Evolutionary conservation across 2,888 invertebrate species (phyloP).

Genomic region (Caenorhabditis macrosperma): DNA sequence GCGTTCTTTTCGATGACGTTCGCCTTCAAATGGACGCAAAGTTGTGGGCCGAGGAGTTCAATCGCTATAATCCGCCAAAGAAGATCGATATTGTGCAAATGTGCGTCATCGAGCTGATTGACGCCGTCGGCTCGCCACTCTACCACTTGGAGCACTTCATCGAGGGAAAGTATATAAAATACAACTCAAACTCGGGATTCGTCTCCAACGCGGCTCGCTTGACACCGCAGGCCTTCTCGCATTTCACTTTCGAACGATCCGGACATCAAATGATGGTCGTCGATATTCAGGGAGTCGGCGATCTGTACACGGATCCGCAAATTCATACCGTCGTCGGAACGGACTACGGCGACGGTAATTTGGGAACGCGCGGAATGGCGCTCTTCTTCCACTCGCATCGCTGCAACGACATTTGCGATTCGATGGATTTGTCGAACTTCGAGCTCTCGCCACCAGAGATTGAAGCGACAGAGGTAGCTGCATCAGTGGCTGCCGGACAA

Average conservation of each 20-base stretch:
- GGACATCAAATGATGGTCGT: conserved; percentile 84
- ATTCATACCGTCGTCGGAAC: conserved; percentile 83
- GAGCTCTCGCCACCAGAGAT: conserved; percentile 81
- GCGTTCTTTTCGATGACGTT: conserved; percentile 83
- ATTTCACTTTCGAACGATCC: conserved; percentile 84
- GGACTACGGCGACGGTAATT: conserved; percentile 83
- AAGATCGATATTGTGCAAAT: conserved; percentile 84
- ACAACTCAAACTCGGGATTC: conserved; percentile 84
- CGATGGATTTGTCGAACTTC: conserved; percentile 82
- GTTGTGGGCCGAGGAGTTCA: conserved; percentile 84
- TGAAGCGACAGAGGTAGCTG: conserved; percentile 24
- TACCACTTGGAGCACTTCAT: conserved; percentile 84
- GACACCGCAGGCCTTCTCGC: conserved; percentile 84
- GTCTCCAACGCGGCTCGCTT: conserved; percentile 82
- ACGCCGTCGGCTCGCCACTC: conserved; percentile 81
- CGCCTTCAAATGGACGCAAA: conserved; percentile 84
- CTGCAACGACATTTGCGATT: conserved; percentile 83
- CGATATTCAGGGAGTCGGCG: conserved; percentile 84
- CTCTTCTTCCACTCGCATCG: conserved; percentile 84
- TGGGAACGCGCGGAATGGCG: conserved; percentile 83
- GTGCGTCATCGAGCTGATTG: conserved; percentile 83
- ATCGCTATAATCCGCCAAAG: conserved; percentile 83
- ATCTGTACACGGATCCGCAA: conserved; percentile 84
- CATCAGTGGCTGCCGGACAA: conserved; percentile 20
- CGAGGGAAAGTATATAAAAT: conserved; percentile 84